Conservation (phyloP, 2,797 vertebrate species). For the Pseudocheirus occidentalis region DNA sequence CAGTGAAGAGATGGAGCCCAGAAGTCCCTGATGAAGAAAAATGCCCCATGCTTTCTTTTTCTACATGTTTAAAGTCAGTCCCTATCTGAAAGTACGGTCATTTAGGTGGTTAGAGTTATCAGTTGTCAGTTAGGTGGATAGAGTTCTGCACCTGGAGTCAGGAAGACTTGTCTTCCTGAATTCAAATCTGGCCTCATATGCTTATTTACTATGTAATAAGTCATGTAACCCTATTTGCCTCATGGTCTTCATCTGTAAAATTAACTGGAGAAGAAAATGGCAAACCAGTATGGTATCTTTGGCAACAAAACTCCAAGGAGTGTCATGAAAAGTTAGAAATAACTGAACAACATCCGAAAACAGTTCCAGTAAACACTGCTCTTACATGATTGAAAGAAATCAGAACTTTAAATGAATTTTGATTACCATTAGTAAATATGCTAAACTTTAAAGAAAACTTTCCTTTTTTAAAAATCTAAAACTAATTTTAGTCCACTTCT, state of each 20-base stretch:
- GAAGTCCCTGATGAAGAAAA: background rate
- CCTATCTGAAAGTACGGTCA: background rate
- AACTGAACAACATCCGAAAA: background rate
- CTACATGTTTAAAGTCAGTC: background rate
- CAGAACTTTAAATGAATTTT: conserved; percentile 2
- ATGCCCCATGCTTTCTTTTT: background rate
- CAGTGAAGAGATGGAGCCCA: background rate
- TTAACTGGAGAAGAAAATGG: background rate
- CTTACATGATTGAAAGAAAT: background rate
- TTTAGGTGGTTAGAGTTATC: background rate
- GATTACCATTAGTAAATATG: background rate
- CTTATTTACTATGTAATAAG: background rate
- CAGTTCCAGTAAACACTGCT: background rate
- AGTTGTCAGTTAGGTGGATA: background rate
- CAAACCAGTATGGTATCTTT: background rate
- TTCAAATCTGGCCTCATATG: background rate
- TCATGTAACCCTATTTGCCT: background rate
- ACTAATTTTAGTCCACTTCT: background rate
- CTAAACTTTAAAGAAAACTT: background rate
- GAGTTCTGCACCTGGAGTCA: background rate
- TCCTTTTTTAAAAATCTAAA: background rate
- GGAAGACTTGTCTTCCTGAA: background rate
- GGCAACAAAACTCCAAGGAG: background rate
- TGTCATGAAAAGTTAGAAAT: background rate
- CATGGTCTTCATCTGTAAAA: background rate